These are phyloP conservation scores for Chrysogorgia sp. DNA, from an alignment of 92 coral and sea anemone species.

Conservation along the genomic window DNA sequence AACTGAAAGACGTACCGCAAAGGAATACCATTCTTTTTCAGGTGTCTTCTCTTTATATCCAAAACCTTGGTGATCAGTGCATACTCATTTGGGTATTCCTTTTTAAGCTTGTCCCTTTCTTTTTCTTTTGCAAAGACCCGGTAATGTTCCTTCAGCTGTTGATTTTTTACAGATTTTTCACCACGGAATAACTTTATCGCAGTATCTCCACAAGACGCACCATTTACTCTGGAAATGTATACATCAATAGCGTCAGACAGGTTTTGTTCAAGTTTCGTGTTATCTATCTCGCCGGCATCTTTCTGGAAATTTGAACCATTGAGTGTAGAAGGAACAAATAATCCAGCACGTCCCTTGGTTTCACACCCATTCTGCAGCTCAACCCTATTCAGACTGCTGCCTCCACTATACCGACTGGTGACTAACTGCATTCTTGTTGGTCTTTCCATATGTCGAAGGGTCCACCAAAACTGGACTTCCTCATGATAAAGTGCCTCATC, in stretches of 20 bases:
- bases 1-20: constrained; percentile 12
- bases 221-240: constrained; percentile 6
- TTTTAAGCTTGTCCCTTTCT: background rate
- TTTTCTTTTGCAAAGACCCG: background rate
- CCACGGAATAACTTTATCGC: constrained; percentile 1
- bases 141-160: background rate
- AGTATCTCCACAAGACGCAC: constrained; percentile 17
- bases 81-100: background rate
- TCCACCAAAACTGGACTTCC: constrained; percentile 53
- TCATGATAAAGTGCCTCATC: constrained; percentile 42
- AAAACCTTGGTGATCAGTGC: background rate
- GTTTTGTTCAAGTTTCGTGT: constrained; percentile 40
- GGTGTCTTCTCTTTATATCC: background rate
- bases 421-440: constrained; percentile 26
- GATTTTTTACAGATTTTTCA: background rate
- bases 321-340: constrained; percentile 37
- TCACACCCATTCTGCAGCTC: constrained; percentile 50
- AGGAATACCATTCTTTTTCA: constrained; percentile 13
- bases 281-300: constrained; percentile 45
- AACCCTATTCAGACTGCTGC: constrained; percentile 38
- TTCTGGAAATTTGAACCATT: constrained; percentile 49
- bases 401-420: constrained; percentile 47
- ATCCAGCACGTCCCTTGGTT: constrained; percentile 19
- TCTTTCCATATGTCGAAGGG: constrained; percentile 29
- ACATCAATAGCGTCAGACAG: constrained; percentile 41